These are phyloP conservation scores for Gymnarchus niloticus DNA, from an alignment of 2,113 vertebrate genomes.

Conservation along the genomic window DNA sequence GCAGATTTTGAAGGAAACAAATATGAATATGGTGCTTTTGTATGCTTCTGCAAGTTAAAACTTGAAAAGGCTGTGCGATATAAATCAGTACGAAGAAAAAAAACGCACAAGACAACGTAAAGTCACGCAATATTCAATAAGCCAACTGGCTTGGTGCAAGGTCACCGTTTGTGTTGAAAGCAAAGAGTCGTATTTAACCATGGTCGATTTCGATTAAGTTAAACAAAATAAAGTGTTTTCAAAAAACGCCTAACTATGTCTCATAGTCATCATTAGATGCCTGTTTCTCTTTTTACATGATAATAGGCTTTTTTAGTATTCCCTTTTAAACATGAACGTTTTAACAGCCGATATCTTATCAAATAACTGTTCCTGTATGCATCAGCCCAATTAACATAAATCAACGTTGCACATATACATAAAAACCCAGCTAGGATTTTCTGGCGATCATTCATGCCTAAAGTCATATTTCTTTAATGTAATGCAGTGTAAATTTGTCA, in stretches of 20 bases:
- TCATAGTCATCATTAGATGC: neutral
- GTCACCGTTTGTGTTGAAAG: slow-evolving; percentile 23
- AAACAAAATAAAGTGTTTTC: slow-evolving; percentile 61
- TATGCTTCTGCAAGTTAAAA: slow-evolving; percentile 56
- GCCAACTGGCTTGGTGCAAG: slow-evolving; percentile 42
- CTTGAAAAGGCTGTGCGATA: slow-evolving; percentile 47
- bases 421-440: neutral
- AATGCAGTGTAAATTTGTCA: neutral
- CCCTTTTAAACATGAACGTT: neutral
- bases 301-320: neutral
- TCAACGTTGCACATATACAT: neutral
- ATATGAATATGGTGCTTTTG: slow-evolving; percentile 54
- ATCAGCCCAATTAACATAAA: neutral
- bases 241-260: slow-evolving; percentile 46
- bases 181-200: slow-evolving; percentile 47
- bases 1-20: slow-evolving; percentile 43
- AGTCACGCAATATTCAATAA: slow-evolving; percentile 36
- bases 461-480: too few relatives aligned
- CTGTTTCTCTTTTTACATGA: neutral
- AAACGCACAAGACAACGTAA: slow-evolving; percentile 9
- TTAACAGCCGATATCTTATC: neutral
- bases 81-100: slow-evolving; percentile 37
- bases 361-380: neutral
- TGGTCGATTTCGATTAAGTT: slow-evolving; percentile 51
- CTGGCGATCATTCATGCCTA: neutral